Evolutionary conservation across 2,888 invertebrate species (phyloP).

Genomic region (Tetragonula carbonaria): DNA sequence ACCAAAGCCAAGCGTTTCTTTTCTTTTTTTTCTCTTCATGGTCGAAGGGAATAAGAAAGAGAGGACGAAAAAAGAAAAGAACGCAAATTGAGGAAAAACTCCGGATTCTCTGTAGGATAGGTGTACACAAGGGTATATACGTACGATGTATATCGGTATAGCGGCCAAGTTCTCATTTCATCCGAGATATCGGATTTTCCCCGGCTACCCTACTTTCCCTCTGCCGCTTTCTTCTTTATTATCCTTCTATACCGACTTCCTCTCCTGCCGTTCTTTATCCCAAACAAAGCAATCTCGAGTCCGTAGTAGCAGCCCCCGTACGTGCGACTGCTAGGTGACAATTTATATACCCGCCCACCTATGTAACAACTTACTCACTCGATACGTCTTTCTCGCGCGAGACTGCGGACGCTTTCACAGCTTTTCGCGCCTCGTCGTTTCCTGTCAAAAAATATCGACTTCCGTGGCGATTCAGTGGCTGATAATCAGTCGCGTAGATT

Average conservation of each 20-base stretch:
- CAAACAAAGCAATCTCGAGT: constrained; percentile 82
- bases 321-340: constrained; percentile 81
- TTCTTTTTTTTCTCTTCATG: not conserved
- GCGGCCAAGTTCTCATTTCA: constrained; percentile 71
- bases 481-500: not conserved
- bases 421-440: constrained; percentile 60
- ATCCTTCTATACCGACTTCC: constrained; percentile 59
- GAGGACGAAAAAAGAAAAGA: not conserved
- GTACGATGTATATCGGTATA: constrained; percentile 65
- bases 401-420: constrained; percentile 72
- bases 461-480: not conserved
- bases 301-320: constrained; percentile 73
- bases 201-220: constrained; percentile 38
- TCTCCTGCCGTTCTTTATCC: constrained; percentile 75
- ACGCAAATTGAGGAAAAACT: constrained; percentile 31
- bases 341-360: constrained; percentile 80
- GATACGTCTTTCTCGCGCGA: constrained; percentile 81
- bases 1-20: not conserved
- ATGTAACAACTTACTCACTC: constrained; percentile 79
- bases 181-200: constrained; percentile 75
- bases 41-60: no score
- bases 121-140: constrained; percentile 51
- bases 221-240: constrained; percentile 63
- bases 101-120: constrained; percentile 27
- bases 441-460: constrained; percentile 57